Percentiles rank a stretch among this genome's conserved stretches.
Evolutionary conservation across 2,113 vertebrate species (phyloP).

Genomic region (Silurus asotus): DNA sequence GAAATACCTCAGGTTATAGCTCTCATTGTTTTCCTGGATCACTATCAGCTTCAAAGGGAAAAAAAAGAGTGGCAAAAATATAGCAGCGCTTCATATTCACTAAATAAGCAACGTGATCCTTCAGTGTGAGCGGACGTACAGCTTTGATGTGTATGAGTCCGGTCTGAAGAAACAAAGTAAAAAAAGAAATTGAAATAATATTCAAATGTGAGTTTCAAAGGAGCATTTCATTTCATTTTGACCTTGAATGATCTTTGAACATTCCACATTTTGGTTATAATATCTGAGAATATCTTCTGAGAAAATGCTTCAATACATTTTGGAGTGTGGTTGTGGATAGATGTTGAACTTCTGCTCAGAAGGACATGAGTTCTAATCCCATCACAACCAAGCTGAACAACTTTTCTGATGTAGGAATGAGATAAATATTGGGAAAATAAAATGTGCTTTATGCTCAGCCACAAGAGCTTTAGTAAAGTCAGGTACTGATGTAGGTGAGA

Average conservation of each 20-base stretch:
- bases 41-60: not conserved
- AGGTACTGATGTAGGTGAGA: too few species aligned
- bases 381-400: too few species aligned
- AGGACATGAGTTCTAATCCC: too few species aligned
- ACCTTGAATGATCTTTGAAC: not conserved
- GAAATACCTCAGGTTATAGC: not conserved
- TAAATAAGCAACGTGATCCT: conserved; percentile 21
- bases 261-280: not conserved
- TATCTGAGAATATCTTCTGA: too few species aligned
- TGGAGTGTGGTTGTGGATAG: not conserved
- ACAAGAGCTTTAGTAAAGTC: too few species aligned
- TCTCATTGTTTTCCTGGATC: not conserved
- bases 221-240: not conserved
- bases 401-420: too few species aligned
- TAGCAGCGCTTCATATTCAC: not conserved
- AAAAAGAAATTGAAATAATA: not conserved
- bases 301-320: too few species aligned
- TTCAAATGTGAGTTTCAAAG: not conserved
- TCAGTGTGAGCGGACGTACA: not conserved
- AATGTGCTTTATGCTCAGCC: too few species aligned
- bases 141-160: conserved; percentile 28
- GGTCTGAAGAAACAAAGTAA: not conserved
- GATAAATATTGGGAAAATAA: too few species aligned
- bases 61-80: not conserved
- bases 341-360: not conserved